Conservation (phyloP, 1,140 invertebrate genomes). For the Patella vulgata region DNA sequence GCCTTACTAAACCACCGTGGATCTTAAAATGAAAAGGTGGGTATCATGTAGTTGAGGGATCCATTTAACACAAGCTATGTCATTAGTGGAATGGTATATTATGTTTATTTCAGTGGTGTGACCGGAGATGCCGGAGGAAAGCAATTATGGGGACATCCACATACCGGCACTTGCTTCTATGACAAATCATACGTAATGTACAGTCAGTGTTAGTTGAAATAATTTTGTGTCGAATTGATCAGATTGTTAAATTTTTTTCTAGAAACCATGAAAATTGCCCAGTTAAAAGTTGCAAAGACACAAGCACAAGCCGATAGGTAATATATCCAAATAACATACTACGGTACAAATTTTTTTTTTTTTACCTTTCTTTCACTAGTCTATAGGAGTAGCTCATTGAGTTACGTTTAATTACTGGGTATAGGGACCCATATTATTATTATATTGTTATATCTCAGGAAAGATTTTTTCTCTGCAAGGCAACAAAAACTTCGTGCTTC, state of each 20-base stretch:
- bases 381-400: not conserved
- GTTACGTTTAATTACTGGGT: not conserved
- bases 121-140: too few relatives aligned
- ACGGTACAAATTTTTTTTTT: not conserved
- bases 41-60: too few relatives aligned
- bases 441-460: not conserved
- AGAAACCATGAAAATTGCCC: conserved; percentile 45
- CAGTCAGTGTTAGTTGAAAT: not conserved
- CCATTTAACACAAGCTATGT: too few relatives aligned
- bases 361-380: not conserved
- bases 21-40: too few relatives aligned
- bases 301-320: conserved; percentile 42
- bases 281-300: conserved; percentile 41
- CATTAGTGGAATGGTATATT: too few relatives aligned
- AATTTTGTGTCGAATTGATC: too few relatives aligned
- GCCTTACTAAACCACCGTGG: too few relatives aligned
- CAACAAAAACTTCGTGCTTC: not conserved
- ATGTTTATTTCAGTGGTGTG: too few relatives aligned
- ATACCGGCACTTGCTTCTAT: too few relatives aligned
- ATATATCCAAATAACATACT: not conserved
- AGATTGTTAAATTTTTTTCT: conserved; percentile 21
- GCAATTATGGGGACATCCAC: too few relatives aligned
- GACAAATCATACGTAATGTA: too few relatives aligned
- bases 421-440: not conserved
- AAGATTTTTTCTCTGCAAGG: not conserved